Base-by-base conservation (phyloP, 2,113 vertebrate genomes). In the Dasyornis broadbenti region DNA sequence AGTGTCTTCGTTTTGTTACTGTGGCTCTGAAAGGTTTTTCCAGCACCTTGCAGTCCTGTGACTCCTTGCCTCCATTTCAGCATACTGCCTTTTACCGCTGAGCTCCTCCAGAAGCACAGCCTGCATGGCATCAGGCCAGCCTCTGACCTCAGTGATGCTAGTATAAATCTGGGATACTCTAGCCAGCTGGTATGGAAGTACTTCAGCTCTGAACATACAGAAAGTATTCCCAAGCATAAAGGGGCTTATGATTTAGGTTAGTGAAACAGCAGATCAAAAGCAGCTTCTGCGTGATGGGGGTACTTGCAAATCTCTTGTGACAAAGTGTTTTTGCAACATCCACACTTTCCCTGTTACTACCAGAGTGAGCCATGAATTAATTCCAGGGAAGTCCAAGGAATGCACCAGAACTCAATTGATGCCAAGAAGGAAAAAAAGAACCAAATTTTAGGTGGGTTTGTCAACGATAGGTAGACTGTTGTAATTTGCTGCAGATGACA, bases 111-210 rank as follows among this genome's bases (percentile, higher is more conserved):
- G 78, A 77, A 76, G 42, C 50, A 65, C 70, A 63, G 89, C 23
- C 70, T 91, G n/a, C 1, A 0, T 56, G 93, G 93, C 87, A 13
- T 39, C 0, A 0, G 30, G 75, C 90, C 93, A 95, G 54, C 35
- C 59, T 89, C 93, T 95, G 82, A 95, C 88, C 68, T 93, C 89
- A 85, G 66, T 69, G 63, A 73, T 59, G 50, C 42, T 10, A 72
- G 33, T 23, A 73, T 52, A 90, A 86, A 93, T 90, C 71, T 66
- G 54, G 68, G 92, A 73, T 73, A 33, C 50, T 92, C 42, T 39
- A 85, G 85, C 90, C 85, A 95, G 37, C 78, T 85, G 54, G 59
- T 70, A 78, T 88, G 85, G 85, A 73, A 92, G 52, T 47, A 66
- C 60, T 94, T 94, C 60, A 61, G 20, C 72, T 80, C 63, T 76